These are phyloP conservation scores for Drosophila navojoa DNA, from an alignment of 1,140 invertebrate genomes.

Conservation along the genomic window DNA sequence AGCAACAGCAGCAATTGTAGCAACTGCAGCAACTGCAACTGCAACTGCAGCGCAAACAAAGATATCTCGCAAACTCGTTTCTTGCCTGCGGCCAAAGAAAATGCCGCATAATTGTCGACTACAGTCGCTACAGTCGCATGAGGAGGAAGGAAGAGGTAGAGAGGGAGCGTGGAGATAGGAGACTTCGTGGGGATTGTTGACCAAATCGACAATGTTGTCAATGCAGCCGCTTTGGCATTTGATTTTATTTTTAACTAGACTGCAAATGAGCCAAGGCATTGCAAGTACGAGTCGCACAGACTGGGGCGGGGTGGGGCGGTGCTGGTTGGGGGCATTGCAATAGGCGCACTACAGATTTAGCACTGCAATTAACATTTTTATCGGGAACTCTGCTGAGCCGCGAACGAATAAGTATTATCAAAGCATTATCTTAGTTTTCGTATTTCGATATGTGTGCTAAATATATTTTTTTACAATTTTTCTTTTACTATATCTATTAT, in stretches of 20 bases:
- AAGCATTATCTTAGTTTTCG: neutral
- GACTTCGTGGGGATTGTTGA: conserved; percentile 16
- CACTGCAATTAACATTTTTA: conserved; percentile 35
- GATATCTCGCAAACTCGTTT: conserved; percentile 77
- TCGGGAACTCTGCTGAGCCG: neutral
- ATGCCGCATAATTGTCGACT: conserved; percentile 80
- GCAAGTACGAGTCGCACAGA: neutral
- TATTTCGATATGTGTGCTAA: neutral
- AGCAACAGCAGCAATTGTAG: no score
- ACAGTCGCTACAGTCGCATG: no score
- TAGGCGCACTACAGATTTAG: neutral
- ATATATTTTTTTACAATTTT: neutral
- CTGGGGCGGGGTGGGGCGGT: neutral
- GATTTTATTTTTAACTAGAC: conserved; percentile 80
- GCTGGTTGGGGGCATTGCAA: conserved; percentile 15
- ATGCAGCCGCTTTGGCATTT: conserved; percentile 74
- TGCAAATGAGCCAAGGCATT: conserved; percentile 60
- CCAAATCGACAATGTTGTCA: conserved; percentile 80
- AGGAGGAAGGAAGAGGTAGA: no score
- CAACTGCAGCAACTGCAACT: conserved; percentile 32
- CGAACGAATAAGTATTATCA: conserved; percentile 7
- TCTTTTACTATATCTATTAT: no score
- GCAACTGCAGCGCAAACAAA: conserved; percentile 55
- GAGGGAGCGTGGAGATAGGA: neutral
- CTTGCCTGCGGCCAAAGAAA: conserved; percentile 69